Base-by-base conservation (phyloP, 1,140 invertebrate species). In the Onthophagus taurus region DNA sequence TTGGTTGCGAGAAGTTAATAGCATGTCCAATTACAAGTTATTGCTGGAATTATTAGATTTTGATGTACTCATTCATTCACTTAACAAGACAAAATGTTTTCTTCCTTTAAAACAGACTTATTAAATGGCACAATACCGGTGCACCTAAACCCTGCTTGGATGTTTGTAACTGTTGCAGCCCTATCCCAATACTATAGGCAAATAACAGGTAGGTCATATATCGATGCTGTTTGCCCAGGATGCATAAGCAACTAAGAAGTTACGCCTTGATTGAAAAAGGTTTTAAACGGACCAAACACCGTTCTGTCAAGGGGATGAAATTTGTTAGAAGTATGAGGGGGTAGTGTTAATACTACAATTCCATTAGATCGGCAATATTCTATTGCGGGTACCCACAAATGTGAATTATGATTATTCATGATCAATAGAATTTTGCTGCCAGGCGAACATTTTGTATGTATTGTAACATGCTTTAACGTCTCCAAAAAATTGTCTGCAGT, bases 391-490 rank as follows among this genome's bases (percentile, higher is more conserved):
- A 37, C n/a, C 18, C 20, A 36, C 7, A 44, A 2, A n/a, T 41
- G 38, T 11, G 13, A 29, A 12, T 19, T 30, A 18, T 44, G 43
- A 4, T 44, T 44, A 30, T 44, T 34, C 24, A 44, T 31, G 11
- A 39, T 38, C 3, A 45, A 21, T 21, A 37, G 19, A 5, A 45
- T 23, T 21, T 29, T 38, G 5, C 24, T 20, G 11, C 31, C 24
- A 8, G 16, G 17, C 4, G 24, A 31, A 33, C 44, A 45, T 31
- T 31, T 39, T 9, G 33, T 33, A 31, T 36, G 16, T 31, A 38
- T 45, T 19, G 8, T 39, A 16, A 45, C 29, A 39, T 45, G 35
- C 13, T 45, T 11, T 20, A 45, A 39, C 12, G 13, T 13, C 13
- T 8, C 19, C 8, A 38, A 3, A 31, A 45, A 45, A 20, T 38